These are phyloP conservation scores for Andrena fulva DNA, from an alignment of 2,888 invertebrate species.

Conservation along the genomic window DNA sequence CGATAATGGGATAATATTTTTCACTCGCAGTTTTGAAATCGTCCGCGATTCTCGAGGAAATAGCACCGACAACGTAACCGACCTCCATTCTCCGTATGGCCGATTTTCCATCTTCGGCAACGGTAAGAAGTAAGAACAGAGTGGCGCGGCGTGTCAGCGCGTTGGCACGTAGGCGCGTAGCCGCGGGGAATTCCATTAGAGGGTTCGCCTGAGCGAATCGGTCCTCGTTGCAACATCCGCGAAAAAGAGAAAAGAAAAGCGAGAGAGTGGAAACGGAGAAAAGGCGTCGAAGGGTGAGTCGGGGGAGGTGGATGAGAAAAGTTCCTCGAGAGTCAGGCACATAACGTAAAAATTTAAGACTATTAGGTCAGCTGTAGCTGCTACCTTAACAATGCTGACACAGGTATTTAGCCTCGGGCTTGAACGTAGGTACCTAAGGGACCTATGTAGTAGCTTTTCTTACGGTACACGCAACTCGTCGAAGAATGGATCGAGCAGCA, in stretches of 20 bases:
- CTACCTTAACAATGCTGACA: conserved; percentile 76
- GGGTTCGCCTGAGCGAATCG: conserved; percentile 65
- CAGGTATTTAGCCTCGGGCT: conserved; percentile 73
- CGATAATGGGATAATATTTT: conserved; percentile 44
- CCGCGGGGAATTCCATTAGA: conserved; percentile 77
- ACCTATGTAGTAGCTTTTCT: conserved; percentile 35
- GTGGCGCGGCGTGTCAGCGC: not conserved
- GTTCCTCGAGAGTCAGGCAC: conserved; percentile 56
- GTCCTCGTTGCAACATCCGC: conserved; percentile 32
- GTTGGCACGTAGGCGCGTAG: conserved; percentile 54
- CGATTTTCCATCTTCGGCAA: conserved; percentile 17
- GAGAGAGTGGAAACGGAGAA: conserved; percentile 19
- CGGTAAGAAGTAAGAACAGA: not conserved
- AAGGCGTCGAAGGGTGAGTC: not conserved
- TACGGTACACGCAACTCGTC: conserved; percentile 32
- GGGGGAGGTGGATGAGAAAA: conserved; percentile 16
- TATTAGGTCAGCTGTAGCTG: conserved; percentile 74
- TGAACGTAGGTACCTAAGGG: conserved; percentile 13
- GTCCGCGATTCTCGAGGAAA: not conserved
- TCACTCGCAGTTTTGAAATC: conserved; percentile 30
- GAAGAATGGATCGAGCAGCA: conserved; percentile 5
- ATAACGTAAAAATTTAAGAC: conserved; percentile 77
- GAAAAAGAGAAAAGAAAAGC: not conserved
- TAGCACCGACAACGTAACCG: not conserved
- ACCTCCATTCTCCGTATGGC: not conserved